Base-by-base conservation (phyloP, 2,797 vertebrate species). In the Intellagama lesueurii region DNA sequence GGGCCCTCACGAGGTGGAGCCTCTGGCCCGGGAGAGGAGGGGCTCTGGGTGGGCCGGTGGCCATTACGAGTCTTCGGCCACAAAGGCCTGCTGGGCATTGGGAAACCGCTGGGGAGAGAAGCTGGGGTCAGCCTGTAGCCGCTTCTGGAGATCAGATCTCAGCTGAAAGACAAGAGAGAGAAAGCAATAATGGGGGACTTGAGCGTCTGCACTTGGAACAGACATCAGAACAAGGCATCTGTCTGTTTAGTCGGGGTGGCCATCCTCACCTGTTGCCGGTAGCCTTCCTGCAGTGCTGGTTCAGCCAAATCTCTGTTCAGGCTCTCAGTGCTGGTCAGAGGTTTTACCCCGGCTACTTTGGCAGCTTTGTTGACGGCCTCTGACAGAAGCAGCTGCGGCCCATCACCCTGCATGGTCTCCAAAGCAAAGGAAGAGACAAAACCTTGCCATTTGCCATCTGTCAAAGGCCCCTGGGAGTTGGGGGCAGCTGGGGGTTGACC, bases 361-460 rank as follows among this genome's bases (percentile, higher is more conserved):
- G 98, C 98, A 1, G 98, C 98, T 90, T 98, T 97, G 88, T 95
- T 98, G 93, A 99, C 98, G 0, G 98, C 98, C 60, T 99, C 98
- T 0, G 98, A 98, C 80, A 99, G 97, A 19, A 98, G 98, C 91
- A 98, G 97, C 92, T 98, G 97, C 76, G 98, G 98, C 5, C 97
- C 98, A 49, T 98, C 97, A 0, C 98, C 97, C 95, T 98, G 98
- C 87, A 98, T 98, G 0, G 98, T 99, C 98, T 99, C 19, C 26
- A 16, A 56, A 64, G 44, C 17, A 8, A 22, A 93, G 76, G 91
- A 89, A 85, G 7, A 75, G n/a, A 84, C 14, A 83, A 83, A 14
- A 89, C 40, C 26, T 0, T 30, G 40, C 1, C 1, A 40, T 40
- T 64, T 64, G 19, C 60, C 19, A 64, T 17, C 16, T 22, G 16